A percentile compares a stretch with the other conserved stretches of the same genome.
These are phyloP conservation scores for Heliothis subflexa DNA, from an alignment of 1,140 invertebrate genomes.

Conservation along the genomic window DNA sequence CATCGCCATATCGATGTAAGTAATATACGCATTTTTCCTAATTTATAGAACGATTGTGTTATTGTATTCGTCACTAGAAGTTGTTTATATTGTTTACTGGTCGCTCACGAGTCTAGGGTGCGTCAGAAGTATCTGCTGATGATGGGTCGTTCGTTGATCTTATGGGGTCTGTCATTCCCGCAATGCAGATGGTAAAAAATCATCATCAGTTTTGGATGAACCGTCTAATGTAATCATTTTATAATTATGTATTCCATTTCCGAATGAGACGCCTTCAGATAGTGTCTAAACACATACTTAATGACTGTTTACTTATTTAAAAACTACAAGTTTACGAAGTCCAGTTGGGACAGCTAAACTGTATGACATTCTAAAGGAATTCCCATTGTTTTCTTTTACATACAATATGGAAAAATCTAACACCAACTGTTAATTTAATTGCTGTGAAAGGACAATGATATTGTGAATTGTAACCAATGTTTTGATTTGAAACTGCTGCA, in stretches of 20 bases:
- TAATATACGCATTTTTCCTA: constrained; percentile 62
- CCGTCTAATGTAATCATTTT: background rate
- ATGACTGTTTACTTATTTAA: background rate
- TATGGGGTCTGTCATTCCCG: constrained; percentile 13
- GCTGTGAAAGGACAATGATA: background rate
- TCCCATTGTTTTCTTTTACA: background rate
- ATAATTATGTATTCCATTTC: background rate
- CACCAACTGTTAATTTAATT: background rate
- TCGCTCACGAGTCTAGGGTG: background rate
- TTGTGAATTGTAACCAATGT: background rate
- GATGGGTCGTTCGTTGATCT: constrained; percentile 63
- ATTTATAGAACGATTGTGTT: constrained; percentile 60
- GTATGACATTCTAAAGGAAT: background rate
- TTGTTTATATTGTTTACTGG: constrained; percentile 46
- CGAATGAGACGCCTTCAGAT: background rate
- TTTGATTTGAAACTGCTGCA: too few species aligned
- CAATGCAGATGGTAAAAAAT: constrained; percentile 29
- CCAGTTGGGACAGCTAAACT: background rate
- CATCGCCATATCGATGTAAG: constrained; percentile 81
- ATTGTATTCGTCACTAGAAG: constrained; percentile 48
- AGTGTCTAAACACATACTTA: background rate
- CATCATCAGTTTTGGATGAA: background rate
- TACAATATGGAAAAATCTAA: background rate
- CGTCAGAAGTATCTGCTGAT: constrained; percentile 15
- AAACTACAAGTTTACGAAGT: background rate